Percentiles rank a stretch among this genome's conserved stretches.
Conservation (phyloP, 2,797 vertebrate species). For the Gadopsis marmoratus region DNA sequence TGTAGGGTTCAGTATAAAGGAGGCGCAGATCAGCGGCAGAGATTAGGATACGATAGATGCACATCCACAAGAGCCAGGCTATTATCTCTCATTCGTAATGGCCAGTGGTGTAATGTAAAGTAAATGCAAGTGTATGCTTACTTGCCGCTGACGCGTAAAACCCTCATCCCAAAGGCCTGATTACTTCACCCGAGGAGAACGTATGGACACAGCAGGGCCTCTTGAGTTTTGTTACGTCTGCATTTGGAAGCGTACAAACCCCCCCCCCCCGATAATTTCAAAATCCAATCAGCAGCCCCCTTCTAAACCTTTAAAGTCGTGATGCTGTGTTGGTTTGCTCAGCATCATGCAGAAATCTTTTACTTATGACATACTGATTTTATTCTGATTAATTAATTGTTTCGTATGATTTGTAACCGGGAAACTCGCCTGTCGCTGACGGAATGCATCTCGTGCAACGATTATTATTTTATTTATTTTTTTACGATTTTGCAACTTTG, state of each 20-base stretch:
- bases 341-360: background rate
- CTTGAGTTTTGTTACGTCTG: background rate
- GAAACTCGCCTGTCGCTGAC: background rate
- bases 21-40: conserved; percentile 30
- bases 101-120: conserved; percentile 63
- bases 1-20: conserved; percentile 34
- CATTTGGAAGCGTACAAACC: background rate
- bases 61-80: conserved; percentile 50
- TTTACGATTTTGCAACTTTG: conserved; percentile 24
- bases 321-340: background rate
- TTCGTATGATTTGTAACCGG: background rate
- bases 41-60: conserved; percentile 34
- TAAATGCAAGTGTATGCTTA: background rate
- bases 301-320: background rate
- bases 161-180: background rate
- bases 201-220: background rate
- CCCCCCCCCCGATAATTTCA: background rate
- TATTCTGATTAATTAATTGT: background rate
- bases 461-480: background rate
- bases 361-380: background rate
- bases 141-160: background rate
- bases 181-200: conserved; percentile 21
- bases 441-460: background rate
- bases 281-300: conserved; percentile 27
- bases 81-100: conserved; percentile 36